Evolutionary conservation across 2,888 invertebrate genomes (phyloP).

Genomic region (Ischnus inquisitorius): DNA sequence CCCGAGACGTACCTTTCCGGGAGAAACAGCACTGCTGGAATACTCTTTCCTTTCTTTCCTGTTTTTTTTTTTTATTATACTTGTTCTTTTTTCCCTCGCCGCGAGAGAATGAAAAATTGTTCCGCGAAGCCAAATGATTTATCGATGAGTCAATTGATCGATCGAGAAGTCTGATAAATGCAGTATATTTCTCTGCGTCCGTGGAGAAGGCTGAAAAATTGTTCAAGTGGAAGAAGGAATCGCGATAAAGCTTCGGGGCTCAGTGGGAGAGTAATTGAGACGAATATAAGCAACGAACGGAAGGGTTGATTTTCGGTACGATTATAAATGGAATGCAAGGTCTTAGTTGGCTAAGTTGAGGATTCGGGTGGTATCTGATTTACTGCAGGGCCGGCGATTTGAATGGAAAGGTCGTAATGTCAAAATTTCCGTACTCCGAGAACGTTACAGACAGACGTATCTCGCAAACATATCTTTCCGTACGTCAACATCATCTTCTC

Average conservation of each 20-base stretch:
- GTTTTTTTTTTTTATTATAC: neutral
- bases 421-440: neutral
- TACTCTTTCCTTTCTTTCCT: conserved; percentile 13
- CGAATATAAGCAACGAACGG: neutral
- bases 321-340: neutral
- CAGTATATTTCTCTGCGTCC: neutral
- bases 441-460: neutral
- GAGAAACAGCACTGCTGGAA: conserved; percentile 10
- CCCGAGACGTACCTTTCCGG: conserved; percentile 28
- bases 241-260: neutral
- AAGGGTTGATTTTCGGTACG: neutral
- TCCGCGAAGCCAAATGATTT: conserved; percentile 36
- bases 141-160: conserved; percentile 20
- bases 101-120: conserved; percentile 34
- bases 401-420: neutral
- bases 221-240: neutral
- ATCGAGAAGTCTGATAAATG: conserved; percentile 8
- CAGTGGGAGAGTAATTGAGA: neutral
- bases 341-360: neutral
- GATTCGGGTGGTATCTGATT: neutral
- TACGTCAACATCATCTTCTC: neutral
- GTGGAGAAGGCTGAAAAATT: neutral
- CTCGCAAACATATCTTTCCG: neutral
- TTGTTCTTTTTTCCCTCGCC: conserved; percentile 17
- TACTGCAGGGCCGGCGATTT: neutral